Conservation (phyloP, 2,888 invertebrate genomes). For the Caenorhabditis auriculariae region DNA sequence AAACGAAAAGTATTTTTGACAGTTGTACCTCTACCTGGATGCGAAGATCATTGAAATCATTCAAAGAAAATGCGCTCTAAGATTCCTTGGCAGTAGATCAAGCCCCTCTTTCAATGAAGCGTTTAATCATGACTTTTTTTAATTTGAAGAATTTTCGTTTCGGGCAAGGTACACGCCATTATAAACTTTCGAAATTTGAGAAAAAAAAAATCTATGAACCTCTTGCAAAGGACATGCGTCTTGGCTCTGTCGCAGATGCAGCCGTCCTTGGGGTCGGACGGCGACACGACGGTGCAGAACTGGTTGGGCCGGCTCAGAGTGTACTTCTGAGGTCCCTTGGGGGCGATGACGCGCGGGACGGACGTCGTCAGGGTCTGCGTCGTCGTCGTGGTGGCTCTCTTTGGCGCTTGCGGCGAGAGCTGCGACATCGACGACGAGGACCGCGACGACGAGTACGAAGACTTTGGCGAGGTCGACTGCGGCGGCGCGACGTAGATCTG, state of each 20-base stretch:
- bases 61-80: no score
- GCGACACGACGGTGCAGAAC: constrained; percentile 20
- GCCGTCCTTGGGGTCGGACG: constrained; percentile 10
- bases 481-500: constrained; percentile 8
- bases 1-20: no score
- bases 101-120: no score
- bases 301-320: constrained; percentile 25
- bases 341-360: constrained; percentile 15
- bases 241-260: constrained; percentile 39
- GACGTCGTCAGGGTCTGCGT: constrained; percentile 7
- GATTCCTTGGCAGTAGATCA: no score
- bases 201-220: no score
- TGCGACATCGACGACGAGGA: constrained; percentile 26
- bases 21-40: no score
- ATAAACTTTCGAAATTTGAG: no score
- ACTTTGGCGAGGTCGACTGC: constrained; percentile 20
- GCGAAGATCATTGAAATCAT: no score
- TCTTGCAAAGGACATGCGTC: constrained; percentile 39
- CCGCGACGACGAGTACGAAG: constrained; percentile 22
- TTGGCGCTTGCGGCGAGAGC: neutral
- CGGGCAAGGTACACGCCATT: no score
- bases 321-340: constrained; percentile 22
- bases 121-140: no score
- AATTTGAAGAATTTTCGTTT: no score
- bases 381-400: no score